phyloP scores from a whole-genome alignment of 2,888 invertebrate species.

The Cynaeus angustus region DNA sequence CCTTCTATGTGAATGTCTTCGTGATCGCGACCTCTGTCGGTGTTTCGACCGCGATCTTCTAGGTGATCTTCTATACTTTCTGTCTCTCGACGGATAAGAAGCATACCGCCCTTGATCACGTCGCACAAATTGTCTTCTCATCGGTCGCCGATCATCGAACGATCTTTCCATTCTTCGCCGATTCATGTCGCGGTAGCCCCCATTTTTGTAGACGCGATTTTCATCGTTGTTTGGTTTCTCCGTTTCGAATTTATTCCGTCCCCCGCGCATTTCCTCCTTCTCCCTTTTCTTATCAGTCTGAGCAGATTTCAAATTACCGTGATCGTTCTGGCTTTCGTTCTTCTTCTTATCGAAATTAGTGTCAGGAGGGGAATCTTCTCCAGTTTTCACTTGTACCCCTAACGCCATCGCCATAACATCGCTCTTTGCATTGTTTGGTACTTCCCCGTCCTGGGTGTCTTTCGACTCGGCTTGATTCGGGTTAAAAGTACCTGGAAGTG shows the following conservation, averaged over 20 bases:
- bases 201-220: conserved; percentile 52
- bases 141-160: conserved; percentile 45
- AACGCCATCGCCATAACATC: conserved; percentile 76
- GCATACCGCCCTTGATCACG: conserved; percentile 49
- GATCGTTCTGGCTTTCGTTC: conserved; percentile 43
- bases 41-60: conserved; percentile 63
- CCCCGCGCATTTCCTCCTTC: conserved; percentile 64
- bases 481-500: conserved; percentile 64
- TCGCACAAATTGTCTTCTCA: conserved; percentile 46
- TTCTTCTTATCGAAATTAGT: conserved; percentile 67
- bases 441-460: not conserved
- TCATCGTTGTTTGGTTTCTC: conserved; percentile 61
- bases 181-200: conserved; percentile 58
- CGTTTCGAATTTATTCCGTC: conserved; percentile 67
- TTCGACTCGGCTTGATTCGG: conserved; percentile 49
- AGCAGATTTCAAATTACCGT: conserved; percentile 62
- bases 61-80: conserved; percentile 52
- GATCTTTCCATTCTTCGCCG: conserved; percentile 54
- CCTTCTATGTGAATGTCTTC: conserved; percentile 55
- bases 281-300: conserved; percentile 48
- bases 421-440: conserved; percentile 66
- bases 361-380: conserved; percentile 66
- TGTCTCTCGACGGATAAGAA: conserved; percentile 44
- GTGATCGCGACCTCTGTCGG: conserved; percentile 51
- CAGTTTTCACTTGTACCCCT: conserved; percentile 71